Evolutionary conservation across 1,140 invertebrate species (phyloP), one percentile per base, ranked within the genome.

Genomic region (Elysia chlorotica): DNA sequence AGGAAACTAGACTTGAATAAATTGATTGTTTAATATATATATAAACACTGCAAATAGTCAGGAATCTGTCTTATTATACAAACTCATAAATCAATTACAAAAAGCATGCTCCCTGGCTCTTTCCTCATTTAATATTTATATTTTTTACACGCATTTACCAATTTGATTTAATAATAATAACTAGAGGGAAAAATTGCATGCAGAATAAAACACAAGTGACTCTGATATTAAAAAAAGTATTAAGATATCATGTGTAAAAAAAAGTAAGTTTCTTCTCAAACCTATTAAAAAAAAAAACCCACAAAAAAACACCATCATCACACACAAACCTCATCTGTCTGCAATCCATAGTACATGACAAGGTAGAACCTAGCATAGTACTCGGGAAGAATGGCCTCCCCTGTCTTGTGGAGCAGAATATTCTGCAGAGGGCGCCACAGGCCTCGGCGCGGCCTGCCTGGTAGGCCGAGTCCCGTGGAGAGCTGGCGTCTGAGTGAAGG

Each of bases 401-500:
- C 94, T 21, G 96, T 96, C 88, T 96, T 96, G 86, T 98, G 98
- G 96, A 93, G 87, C 96, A 98, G 82, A 99, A 94, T 80, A 99
- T 96, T 80, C 96, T 90, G 88, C 96, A 98, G 4, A 99, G 87
- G 5, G 96, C 93, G 0, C 96, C 97, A 76, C 99, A 90, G 2
- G 98, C 97, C 88, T 99, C 96, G 0, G 98, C 97, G 78, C 95
- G 90, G 2, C 98, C 98, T 77, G 92, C 91, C 82, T 85, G 83
- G 74, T 83, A 86, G 0, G 79, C 79, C 68, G 83, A 82, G 65
- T 85, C 82, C 53, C 71, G 59, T 19, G 53, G 54, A 19, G 65
- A 57, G 14, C 30, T 62, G 28, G 73, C 65, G 31, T 77, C 77
- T 30, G 73, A 53, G 54, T 76, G 72, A 54, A 76, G 74, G 14